Evolutionary conservation across 2,113 vertebrate species (phyloP), one percentile per base, ranked within the genome.

Genomic region (Myiopsitta monachus): DNA sequence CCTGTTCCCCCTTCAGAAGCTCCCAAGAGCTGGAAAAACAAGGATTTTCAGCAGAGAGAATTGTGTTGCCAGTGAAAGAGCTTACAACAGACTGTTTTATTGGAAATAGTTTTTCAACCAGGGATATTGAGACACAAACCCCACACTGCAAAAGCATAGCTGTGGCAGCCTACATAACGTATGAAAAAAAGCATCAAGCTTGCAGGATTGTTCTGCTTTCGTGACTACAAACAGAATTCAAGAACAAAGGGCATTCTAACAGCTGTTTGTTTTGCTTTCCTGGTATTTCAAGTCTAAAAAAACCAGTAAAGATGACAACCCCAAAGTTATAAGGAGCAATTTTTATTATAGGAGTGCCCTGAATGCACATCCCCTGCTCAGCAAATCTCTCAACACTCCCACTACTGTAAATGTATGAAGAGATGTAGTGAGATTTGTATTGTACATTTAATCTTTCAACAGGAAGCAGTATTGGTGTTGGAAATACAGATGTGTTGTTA

Each of bases 161-260:
- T 44, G 61, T 72, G 83, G 55, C 72, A 95, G 63, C 22, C 79
- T 70, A 87, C 61, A 73, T 15, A 90, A 81, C 41, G 47, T 5
- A 89, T 23, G 62, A 68, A 69, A 87, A 87, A 92, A 87, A 70
- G 66, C 57, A 83, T 78, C 66, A 75, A 66, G 39, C 55, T 80
- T 78, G 15, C 79, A 92, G 49, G 52, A 93, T 90, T 95, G 68
- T 84, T 94, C 55, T 92, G n/a, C 93, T 92, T 77, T 47, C 84
- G 63, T 31, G 43, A 96, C 90, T 95, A 94, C 82, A 96, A 92
- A 97, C 36, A 93, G 93, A 96, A 92, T 44, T 78, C 61, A 52
- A 86, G 88, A 95, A 96, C 95, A 94, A 95, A 96, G 86, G 80
- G 15, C 57, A 72, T 70, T 90, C 52, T 72, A 95, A 88, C 76